These are phyloP conservation scores for Asobara japonica DNA, from an alignment of 1,140 invertebrate genomes.

Conservation along the genomic window DNA sequence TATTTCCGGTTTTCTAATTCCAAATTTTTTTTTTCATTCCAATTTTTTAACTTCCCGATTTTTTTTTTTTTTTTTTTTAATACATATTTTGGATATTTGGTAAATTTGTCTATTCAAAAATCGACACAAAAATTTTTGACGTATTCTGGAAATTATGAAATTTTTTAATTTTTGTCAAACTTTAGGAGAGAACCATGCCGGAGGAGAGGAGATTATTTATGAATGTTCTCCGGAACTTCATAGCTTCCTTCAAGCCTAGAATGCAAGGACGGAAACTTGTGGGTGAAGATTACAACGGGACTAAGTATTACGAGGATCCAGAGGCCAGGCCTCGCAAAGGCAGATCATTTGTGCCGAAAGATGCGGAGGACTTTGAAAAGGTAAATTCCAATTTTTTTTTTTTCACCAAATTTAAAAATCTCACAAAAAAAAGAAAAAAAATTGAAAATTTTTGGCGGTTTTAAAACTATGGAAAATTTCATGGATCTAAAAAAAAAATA, in stretches of 20 bases:
- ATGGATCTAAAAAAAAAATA: no score
- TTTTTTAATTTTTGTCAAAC: not conserved
- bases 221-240: constrained; percentile 65
- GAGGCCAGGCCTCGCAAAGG: constrained; percentile 71
- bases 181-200: constrained; percentile 60
- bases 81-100: no score
- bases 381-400: no score
- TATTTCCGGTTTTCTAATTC: no score
- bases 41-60: no score
- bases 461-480: no score
- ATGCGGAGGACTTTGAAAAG: constrained; percentile 72
- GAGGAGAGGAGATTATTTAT: constrained; percentile 51
- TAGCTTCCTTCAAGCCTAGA: constrained; percentile 70
- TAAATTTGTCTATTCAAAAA: not conserved
- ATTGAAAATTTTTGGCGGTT: no score
- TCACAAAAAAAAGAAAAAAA: no score
- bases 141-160: not conserved
- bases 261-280: constrained; percentile 56
- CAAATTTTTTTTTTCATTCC: no score
- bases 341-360: constrained; percentile 77
- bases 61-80: no score
- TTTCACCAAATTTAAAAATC: no score
- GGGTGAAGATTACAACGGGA: constrained; percentile 82
- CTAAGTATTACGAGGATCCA: constrained; percentile 83
- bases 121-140: not conserved